These are phyloP conservation scores for Aldabrachelys gigantea DNA, from an alignment of 2,113 vertebrate species.

Conservation along the genomic window DNA sequence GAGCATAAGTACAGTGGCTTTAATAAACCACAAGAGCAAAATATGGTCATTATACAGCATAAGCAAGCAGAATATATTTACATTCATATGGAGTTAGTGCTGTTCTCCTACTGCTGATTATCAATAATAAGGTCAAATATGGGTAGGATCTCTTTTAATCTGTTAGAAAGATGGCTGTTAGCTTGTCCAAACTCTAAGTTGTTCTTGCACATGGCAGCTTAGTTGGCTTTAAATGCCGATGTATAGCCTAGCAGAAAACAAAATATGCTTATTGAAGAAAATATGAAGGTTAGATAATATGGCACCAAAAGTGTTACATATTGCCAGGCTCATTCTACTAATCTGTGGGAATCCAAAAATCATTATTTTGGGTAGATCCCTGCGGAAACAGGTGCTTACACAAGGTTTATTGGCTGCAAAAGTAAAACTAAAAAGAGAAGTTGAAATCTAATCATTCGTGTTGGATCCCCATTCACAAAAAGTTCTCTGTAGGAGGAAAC, in stretches of 20 bases:
- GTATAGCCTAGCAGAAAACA: not conserved
- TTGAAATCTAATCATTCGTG: not conserved
- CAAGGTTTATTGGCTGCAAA: conserved; percentile 59
- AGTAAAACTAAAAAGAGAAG: conserved; percentile 4
- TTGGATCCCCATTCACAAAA: not conserved
- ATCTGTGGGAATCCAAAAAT: conserved; percentile 36
- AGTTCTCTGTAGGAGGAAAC: not conserved
- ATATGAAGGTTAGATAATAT: conserved; percentile 36
- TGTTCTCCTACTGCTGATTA: not conserved
- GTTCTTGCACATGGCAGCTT: conserved; percentile 8
- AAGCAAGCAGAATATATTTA: not conserved
- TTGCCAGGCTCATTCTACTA: conserved; percentile 34
- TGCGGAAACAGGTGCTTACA: conserved; percentile 63
- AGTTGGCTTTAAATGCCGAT: not conserved
- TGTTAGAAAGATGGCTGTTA: not conserved
- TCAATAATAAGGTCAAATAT: not conserved
- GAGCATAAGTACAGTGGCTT: not conserved
- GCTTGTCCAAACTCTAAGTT: not conserved
- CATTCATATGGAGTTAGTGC: not conserved
- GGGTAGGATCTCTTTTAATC: not conserved
- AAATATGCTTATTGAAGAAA: conserved; percentile 27
- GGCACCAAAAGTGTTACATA: conserved; percentile 27
- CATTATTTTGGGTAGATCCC: conserved; percentile 9
- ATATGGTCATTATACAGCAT: not conserved
- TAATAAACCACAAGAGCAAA: not conserved